phyloP scores from a whole-genome alignment of 2,113 vertebrate genomes.

The Corapipo altera region DNA sequence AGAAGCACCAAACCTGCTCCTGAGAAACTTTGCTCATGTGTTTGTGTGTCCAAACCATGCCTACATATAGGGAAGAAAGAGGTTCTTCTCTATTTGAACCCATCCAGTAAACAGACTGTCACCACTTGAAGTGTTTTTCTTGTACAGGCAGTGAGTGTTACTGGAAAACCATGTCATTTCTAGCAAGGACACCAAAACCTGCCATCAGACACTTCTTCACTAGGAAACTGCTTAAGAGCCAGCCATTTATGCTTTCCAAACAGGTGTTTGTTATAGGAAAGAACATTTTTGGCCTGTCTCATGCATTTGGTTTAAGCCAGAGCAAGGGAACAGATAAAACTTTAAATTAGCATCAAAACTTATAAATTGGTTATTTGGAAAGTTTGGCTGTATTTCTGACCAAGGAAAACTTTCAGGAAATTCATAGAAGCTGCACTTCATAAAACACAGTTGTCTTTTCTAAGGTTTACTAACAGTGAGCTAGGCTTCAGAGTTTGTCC shows the following conservation, averaged over 20 bases:
- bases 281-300: background rate
- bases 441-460: background rate
- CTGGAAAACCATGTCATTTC: background rate
- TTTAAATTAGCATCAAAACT: background rate
- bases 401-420: background rate
- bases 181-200: background rate
- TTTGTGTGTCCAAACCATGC: background rate
- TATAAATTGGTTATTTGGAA: background rate
- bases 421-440: background rate
- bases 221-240: background rate
- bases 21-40: no score
- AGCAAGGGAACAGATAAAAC: background rate
- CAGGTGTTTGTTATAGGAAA: background rate
- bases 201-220: background rate
- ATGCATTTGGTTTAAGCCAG: background rate
- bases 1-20: background rate
- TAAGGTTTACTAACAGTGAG: background rate
- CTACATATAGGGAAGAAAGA: accelerated
- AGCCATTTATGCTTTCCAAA: background rate
- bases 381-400: background rate
- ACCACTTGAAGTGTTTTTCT: background rate
- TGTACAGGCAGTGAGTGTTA: background rate
- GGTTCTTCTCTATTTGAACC: background rate
- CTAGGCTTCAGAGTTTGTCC: background rate
- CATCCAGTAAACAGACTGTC: background rate